Base-by-base conservation (phyloP, 1,140 invertebrate species). In the Drosophila kurseongensis region DNA sequence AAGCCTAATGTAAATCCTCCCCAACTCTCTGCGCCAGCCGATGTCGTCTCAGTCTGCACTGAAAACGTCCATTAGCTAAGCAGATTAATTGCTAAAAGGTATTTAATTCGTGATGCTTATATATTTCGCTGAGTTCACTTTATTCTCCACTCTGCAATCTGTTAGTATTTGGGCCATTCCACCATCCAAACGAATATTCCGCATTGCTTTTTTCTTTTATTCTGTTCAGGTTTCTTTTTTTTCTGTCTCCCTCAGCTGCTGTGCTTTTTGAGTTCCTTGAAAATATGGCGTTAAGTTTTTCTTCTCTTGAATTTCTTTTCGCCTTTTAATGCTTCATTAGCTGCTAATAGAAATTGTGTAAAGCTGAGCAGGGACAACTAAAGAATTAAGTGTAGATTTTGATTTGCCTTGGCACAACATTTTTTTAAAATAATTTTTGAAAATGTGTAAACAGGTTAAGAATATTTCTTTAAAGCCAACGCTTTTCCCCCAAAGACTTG, bases 61-160 rank as follows among this genome's bases (percentile, higher is more conserved):
- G 84, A 80, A 88, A 88, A 80, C 84, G 83, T 88, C 83, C 83
- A 88, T 88, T 88, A 88, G 83, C 83, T 88, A 88, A 88, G 83
- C 84, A 88, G 83, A 88, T 88, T 88, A 88, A 88, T 88, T 88
- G 83, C 83, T 88, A 88, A 88, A 88, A 88, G 83, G 83, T 88
- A 88, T 88, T 88, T 88, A 88, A 88, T 88, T 88, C 83, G 84
- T 77, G 80, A 83, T 77, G 85, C 83, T 88, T 88, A 89, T 88
- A 89, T 89, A 88, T 88, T 83, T 77, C 60, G 51, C 42, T 35
- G 48, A 54, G 47, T 60, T 72, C 67, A 48, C 56, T 83, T 77
- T 48, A 67, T 50, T 61, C 58, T 40, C 51, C 41, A 23, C 35
- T n/a, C 23, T 16, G 12, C 36, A 7, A n/a, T 27, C 52, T 9